A percentile compares a stretch with the other conserved stretches of the same genome.
Conservation (phyloP, 2,113 vertebrate genomes). For the Hyperoodon ampullatus region DNA sequence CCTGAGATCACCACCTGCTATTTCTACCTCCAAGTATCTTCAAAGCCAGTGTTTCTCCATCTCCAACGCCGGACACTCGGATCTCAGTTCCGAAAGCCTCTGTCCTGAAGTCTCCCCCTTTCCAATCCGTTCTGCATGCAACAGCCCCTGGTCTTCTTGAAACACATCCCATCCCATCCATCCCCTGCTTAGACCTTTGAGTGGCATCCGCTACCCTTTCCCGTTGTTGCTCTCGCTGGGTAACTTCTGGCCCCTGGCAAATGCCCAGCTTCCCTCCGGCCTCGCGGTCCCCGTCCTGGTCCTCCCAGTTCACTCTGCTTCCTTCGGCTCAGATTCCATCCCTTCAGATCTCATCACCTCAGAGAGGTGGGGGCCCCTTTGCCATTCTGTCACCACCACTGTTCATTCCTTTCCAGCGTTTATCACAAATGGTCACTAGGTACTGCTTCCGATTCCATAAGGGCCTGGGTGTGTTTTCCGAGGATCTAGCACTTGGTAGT, state of each 20-base stretch:
- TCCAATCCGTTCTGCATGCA: not conserved
- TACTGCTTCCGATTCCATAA: not conserved
- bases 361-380: not conserved
- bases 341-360: not conserved
- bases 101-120: not conserved
- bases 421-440: rapidly evolving
- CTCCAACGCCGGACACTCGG: rapidly evolving
- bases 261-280: not conserved
- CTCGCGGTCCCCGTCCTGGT: not conserved
- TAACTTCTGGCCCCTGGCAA: not conserved
- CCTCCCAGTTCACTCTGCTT: not conserved
- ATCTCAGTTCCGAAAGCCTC: not conserved
- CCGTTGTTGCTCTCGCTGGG: not conserved
- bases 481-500: not conserved
- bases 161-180: not conserved
- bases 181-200: not conserved
- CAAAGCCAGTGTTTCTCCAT: not conserved
- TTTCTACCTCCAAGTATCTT: not conserved
- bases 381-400: not conserved
- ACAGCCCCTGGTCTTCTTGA: not conserved
- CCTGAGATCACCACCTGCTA: not conserved
- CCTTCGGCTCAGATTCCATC: not conserved
- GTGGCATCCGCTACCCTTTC: not conserved
- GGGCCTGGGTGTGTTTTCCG: not conserved
- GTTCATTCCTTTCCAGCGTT: not conserved